These are phyloP conservation scores for Myiagra hebetior DNA, from an alignment of 2,113 vertebrate genomes.

Conservation along the genomic window DNA sequence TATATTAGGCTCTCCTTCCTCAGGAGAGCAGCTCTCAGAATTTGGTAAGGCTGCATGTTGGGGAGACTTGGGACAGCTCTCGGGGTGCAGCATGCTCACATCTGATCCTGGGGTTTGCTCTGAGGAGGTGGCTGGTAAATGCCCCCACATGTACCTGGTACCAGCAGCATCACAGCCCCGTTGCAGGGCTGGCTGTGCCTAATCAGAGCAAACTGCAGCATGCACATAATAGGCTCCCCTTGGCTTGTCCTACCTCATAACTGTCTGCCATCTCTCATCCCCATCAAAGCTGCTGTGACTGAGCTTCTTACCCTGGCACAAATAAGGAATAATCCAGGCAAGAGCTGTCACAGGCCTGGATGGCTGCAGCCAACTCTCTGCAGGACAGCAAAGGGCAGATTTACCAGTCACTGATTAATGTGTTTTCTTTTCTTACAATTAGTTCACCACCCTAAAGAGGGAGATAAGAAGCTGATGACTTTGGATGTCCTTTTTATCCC, in stretches of 20 bases:
- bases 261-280: conserved; percentile 15
- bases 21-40: neutral
- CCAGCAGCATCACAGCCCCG: neutral
- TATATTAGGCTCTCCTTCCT: neutral
- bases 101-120: neutral
- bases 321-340: neutral
- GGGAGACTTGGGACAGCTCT: neutral
- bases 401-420: neutral
- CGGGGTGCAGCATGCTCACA: rapidly evolving
- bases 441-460: neutral
- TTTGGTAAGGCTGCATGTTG: neutral
- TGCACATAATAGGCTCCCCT: neutral
- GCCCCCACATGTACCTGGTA: too few relatives aligned
- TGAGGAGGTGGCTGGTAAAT: neutral
- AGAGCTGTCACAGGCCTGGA: neutral
- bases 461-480: neutral
- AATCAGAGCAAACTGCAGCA: neutral
- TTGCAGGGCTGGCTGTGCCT: neutral
- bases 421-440: neutral
- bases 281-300: neutral
- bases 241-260: neutral
- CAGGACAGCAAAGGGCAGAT: neutral
- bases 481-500: neutral
- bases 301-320: neutral
- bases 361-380: neutral